A percentile compares a stretch with the other conserved stretches of the same genome.
Conservation (phyloP, 2,888 invertebrate species). For the Plagodis dolabraria region DNA sequence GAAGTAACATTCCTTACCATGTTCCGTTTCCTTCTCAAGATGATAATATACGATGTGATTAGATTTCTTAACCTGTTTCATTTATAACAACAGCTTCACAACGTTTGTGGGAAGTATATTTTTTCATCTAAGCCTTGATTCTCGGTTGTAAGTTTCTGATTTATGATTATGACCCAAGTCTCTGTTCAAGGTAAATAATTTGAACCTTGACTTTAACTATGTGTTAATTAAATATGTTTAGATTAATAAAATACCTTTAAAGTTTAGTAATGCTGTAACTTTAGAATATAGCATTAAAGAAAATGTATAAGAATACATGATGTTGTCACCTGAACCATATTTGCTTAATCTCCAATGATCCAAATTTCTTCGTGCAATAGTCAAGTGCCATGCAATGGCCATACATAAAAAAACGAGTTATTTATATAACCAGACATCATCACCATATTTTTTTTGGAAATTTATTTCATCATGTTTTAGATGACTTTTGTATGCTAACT, state of each 20-base stretch:
- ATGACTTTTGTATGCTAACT: no score
- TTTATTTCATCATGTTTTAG: no score
- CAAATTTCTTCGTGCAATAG: no score
- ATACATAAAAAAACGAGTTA: no score
- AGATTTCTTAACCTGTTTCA: constrained; percentile 4
- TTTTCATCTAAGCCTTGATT: constrained; percentile 16
- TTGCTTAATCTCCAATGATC: no score
- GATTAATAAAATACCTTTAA: neutral
- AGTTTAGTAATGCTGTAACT: no score
- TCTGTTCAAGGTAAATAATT: constrained; percentile 10
- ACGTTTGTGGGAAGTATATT: constrained; percentile 13
- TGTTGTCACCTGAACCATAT: no score
- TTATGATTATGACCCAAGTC: constrained; percentile 22
- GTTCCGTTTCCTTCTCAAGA: constrained; percentile 11
- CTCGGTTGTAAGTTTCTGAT: constrained; percentile 14
- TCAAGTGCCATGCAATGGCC: no score
- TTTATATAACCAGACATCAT: no score
- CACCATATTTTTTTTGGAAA: no score
- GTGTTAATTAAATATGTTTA: neutral
- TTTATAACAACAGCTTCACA: neutral
- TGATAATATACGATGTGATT: constrained; percentile 7
- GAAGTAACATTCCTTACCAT: constrained; percentile 1
- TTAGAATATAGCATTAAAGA: no score
- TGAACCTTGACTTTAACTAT: constrained; percentile 16
- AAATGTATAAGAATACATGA: no score